These are phyloP conservation scores for Xiphophorus maculatus DNA, from an alignment of 2,113 vertebrate species.

Conservation along the genomic window DNA sequence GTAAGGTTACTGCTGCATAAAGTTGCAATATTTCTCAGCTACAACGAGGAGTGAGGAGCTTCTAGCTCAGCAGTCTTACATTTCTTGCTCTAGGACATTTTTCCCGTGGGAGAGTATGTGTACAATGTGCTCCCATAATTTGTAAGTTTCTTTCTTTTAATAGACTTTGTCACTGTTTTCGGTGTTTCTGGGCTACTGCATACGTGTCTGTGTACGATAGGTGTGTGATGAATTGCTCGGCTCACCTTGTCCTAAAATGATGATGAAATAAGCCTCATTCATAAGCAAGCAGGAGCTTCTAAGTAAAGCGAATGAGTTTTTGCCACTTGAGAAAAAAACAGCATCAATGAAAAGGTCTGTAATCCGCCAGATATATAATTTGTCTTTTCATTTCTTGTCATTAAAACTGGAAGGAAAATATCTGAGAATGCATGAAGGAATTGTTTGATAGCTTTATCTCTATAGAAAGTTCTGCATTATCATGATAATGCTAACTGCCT, in stretches of 20 bases:
- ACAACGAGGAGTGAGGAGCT: too few relatives aligned
- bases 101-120: constrained; percentile 2
- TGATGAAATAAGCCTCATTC: constrained; percentile 5
- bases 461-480: constrained; percentile 27
- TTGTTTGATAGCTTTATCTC: constrained; percentile 34
- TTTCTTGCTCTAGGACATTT: neutral
- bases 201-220: constrained; percentile 37
- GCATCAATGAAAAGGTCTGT: neutral
- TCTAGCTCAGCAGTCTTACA: too few relatives aligned
- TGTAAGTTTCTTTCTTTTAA: constrained; percentile 23
- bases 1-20: too few relatives aligned
- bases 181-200: constrained; percentile 43
- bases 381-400: constrained; percentile 50
- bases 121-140: neutral
- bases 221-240: constrained; percentile 42
- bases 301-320: constrained; percentile 41
- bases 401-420: constrained; percentile 34
- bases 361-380: neutral
- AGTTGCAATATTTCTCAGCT: too few relatives aligned
- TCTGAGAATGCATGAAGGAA: constrained; percentile 30
- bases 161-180: constrained; percentile 11
- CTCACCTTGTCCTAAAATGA: constrained; percentile 30
- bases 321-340: constrained; percentile 24
- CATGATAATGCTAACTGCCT: constrained; percentile 39
- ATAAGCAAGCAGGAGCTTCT: constrained; percentile 7